Base-by-base conservation (phyloP, 2,888 invertebrate species). In the Cyclophora albipunctata region DNA sequence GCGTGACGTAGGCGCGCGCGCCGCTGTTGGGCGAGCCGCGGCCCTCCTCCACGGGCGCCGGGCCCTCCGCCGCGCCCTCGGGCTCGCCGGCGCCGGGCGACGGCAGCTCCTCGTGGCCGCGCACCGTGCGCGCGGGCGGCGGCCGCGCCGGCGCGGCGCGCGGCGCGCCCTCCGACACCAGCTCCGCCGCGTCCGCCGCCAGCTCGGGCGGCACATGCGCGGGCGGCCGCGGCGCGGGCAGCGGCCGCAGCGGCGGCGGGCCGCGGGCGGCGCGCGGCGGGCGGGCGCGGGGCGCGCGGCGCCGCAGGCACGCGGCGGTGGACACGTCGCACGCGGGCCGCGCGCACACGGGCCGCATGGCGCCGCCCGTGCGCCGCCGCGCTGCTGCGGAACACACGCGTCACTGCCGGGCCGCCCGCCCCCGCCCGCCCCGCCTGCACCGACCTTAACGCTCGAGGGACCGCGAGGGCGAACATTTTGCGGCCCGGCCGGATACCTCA, bases 61-160 rank as follows among this genome's bases (percentile, higher is more conserved):
- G 93, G 7, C 55, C 53, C 51, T 53, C 60, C 48, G 54, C 65
- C 46, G 45, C 62, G 55, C 49, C 59, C 44, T 51, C 51, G 46
- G 45, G 20, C 40, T 58, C 50, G 47, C 58, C 59, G 37, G 60
- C 56, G 47, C 59, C 56, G 81, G 61, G 88, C 81, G 50, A 89
- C 0, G 94, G 93, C 61, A 93, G 76, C 79, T 94, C 94, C 73
- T 94, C 94, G 69, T 91, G 91, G 7, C 93, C 94, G 61, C 93
- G 91, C 37, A 92, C 92, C 34, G 68, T 61, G 41, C 33, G 45
- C 61, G 88, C 89, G 43, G 40, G 45, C 37, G 33, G 42, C 41
- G 46, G 46, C 7, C 46, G 81, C 40, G 90, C 66, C 65, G 87
- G 90, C 61, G 88, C 89, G 59, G 42, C 89, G 88, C 56, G 34